Conservation (phyloP, 1,140 invertebrate genomes). For the Pseudobourletiella spinata region DNA sequence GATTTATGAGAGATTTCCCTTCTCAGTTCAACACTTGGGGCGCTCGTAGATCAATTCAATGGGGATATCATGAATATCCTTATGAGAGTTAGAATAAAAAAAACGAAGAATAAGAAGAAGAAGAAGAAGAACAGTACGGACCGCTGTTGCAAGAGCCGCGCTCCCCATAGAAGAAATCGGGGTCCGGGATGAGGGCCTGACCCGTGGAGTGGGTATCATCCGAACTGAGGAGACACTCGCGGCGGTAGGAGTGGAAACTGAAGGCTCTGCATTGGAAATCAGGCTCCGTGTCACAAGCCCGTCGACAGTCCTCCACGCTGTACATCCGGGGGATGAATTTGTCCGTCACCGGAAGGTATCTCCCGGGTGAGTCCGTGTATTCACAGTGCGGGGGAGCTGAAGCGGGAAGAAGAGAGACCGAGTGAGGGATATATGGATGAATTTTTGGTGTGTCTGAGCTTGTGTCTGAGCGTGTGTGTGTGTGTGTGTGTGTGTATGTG, state of each 20-base stretch:
- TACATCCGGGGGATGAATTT: slow-evolving; percentile 40
- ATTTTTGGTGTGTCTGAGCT: too few relatives aligned
- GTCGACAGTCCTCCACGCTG: slow-evolving; percentile 42
- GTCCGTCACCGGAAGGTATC: slow-evolving; percentile 44
- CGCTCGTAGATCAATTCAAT: too few relatives aligned
- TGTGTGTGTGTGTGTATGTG: neutral
- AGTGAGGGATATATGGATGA: too few relatives aligned
- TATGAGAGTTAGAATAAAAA: too few relatives aligned
- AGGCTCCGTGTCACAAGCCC: slow-evolving; percentile 44
- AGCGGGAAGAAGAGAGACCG: neutral
- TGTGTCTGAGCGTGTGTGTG: too few relatives aligned
- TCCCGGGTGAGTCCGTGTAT: slow-evolving; percentile 43
- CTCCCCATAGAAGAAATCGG: slow-evolving; percentile 45
- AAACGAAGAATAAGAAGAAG: too few relatives aligned
- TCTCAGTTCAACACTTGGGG: neutral
- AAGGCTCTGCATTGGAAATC: slow-evolving; percentile 45
- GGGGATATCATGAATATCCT: too few relatives aligned
- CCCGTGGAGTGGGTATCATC: slow-evolving; percentile 43
- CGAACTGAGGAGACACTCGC: slow-evolving; percentile 45
- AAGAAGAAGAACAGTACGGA: slow-evolving; percentile 31
- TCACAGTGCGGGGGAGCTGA: slow-evolving; percentile 46
- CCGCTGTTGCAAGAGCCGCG: slow-evolving; percentile 46
- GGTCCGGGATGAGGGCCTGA: slow-evolving; percentile 39
- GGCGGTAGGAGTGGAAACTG: slow-evolving; percentile 38
- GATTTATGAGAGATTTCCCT: neutral